A percentile compares a stretch with the other conserved stretches of the same genome.
phyloP scores from a whole-genome alignment of 2,888 invertebrate species.

The Cantharis rustica region DNA sequence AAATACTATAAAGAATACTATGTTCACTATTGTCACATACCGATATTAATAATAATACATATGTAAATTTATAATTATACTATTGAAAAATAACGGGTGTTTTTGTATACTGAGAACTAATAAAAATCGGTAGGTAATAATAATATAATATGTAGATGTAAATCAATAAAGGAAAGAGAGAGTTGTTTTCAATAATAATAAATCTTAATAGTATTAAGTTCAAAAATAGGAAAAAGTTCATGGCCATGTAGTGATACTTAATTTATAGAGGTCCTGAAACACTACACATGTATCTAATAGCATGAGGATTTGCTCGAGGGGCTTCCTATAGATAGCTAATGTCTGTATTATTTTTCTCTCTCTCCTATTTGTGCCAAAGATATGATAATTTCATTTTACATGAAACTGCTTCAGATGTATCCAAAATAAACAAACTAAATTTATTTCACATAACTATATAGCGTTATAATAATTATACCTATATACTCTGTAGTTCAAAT shows the following conservation, averaged over 20 bases:
- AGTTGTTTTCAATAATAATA: background rate
- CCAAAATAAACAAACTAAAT: too few relatives aligned
- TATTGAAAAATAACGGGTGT: background rate
- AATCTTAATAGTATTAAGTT: background rate
- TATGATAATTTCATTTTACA: too few relatives aligned
- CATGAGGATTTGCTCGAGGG: background rate
- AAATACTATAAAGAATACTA: too few relatives aligned
- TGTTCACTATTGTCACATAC: background rate
- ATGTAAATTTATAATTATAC: background rate
- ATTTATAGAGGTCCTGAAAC: background rate
- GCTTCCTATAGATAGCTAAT: background rate
- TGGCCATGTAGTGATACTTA: background rate
- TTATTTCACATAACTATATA: too few relatives aligned
- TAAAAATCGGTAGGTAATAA: background rate
- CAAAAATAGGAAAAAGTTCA: background rate
- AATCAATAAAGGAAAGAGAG: background rate
- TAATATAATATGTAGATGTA: background rate
- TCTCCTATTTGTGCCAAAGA: background rate
- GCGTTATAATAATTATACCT: too few relatives aligned
- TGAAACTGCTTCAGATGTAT: too few relatives aligned
- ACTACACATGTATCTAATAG: background rate
- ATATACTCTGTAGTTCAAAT: too few relatives aligned
- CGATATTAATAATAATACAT: background rate
- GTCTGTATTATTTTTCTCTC: background rate
- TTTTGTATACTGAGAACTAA: background rate